Evolutionary conservation across 2,113 vertebrate genomes (phyloP).

Genomic region (Brachypteracias leptosomus): DNA sequence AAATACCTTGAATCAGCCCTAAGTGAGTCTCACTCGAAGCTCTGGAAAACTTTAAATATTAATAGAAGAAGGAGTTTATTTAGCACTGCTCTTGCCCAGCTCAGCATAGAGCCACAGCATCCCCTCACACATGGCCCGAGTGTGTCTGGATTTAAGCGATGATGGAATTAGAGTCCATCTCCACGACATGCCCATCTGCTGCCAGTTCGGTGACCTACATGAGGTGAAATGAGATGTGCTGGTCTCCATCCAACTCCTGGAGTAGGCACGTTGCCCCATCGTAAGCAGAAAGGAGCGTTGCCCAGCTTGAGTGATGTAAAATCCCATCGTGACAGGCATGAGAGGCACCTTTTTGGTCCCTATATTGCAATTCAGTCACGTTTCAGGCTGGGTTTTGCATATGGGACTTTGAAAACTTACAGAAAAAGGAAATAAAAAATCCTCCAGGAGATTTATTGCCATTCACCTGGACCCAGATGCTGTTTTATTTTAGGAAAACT

Average conservation of each 20-base stretch:
- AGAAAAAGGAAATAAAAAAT: background rate
- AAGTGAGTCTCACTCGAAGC: fast-evolving
- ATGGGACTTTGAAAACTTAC: background rate
- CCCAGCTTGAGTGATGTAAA: background rate
- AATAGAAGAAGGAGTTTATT: background rate
- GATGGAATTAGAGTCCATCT: constrained; percentile 47
- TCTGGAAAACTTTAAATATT: background rate
- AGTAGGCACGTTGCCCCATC: fast-evolving
- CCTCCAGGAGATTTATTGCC: background rate
- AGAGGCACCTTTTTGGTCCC: background rate
- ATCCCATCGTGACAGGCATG: fast-evolving
- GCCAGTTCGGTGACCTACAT: background rate
- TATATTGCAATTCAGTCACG: fast-evolving
- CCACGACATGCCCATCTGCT: constrained; percentile 37
- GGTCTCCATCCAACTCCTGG: background rate
- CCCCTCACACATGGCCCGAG: background rate
- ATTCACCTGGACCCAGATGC: background rate
- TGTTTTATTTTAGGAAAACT: background rate
- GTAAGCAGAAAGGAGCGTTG: background rate
- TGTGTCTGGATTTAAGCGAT: background rate
- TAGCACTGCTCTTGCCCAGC: background rate
- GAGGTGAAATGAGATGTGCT: constrained; percentile 9
- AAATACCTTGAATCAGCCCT: background rate
- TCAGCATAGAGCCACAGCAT: background rate
- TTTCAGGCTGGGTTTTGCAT: background rate